Evolutionary conservation across 2,113 vertebrate genomes (phyloP).

Genomic region (Pterocles orientalis): DNA sequence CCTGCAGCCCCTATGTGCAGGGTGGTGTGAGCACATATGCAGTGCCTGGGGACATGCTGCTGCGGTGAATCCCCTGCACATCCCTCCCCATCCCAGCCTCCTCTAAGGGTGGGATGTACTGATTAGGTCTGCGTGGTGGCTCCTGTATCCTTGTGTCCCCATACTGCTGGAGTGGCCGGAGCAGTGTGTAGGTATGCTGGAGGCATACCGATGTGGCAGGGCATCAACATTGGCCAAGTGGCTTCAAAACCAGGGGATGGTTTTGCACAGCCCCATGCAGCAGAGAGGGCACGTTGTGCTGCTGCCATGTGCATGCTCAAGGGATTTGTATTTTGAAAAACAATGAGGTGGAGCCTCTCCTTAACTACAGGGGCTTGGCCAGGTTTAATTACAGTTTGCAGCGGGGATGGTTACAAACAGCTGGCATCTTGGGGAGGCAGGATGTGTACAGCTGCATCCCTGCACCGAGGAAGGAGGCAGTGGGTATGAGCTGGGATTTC

Average conservation of each 20-base stretch:
- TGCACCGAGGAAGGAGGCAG: accelerated
- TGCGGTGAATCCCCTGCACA: accelerated
- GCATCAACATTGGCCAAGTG: no score
- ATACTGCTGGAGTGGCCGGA: accelerated
- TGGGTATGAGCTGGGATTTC: not conserved
- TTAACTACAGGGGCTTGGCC: not conserved
- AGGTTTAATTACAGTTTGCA: not conserved
- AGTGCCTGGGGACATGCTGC: not conserved
- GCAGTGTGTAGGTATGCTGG: not conserved
- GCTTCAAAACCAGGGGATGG: not conserved
- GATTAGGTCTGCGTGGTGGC: not conserved
- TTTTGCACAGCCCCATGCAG: accelerated
- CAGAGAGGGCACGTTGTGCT: accelerated
- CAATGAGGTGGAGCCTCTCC: not conserved
- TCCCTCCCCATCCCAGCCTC: not conserved
- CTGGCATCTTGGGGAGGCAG: not conserved
- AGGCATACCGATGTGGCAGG: accelerated
- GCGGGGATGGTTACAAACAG: not conserved
- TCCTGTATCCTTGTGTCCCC: accelerated
- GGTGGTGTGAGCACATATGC: not conserved
- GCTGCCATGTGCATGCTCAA: not conserved
- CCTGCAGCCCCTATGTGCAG: accelerated
- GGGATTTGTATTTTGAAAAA: not conserved
- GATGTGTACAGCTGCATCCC: not conserved
- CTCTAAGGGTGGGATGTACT: not conserved